phyloP scores from a whole-genome alignment of 2,888 invertebrate genomes.

The Drosophila falleni region DNA sequence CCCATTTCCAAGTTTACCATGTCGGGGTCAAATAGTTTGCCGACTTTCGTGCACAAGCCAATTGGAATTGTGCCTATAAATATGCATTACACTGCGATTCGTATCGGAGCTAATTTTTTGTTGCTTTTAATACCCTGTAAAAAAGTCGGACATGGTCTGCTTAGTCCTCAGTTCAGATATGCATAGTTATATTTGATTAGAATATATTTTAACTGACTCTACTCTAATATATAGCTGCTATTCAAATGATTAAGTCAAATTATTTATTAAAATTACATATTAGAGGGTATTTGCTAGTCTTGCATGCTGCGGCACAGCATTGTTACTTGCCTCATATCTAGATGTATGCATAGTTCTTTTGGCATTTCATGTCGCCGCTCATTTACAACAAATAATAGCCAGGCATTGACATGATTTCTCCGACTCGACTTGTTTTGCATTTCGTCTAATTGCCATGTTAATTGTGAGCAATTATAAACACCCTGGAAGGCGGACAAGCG shows the following conservation, averaged over 20 bases:
- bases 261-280: too few species aligned
- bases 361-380: conserved; percentile 67
- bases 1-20: conserved; percentile 77
- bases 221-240: not conserved
- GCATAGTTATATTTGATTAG: too few species aligned
- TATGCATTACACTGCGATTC: conserved; percentile 55
- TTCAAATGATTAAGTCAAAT: too few species aligned
- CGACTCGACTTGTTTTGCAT: conserved; percentile 49
- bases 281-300: conserved; percentile 16
- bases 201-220: too few species aligned
- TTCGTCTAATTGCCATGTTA: conserved; percentile 67
- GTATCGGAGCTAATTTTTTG: conserved; percentile 17
- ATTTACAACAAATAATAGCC: conserved; percentile 58
- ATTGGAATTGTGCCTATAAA: conserved; percentile 62
- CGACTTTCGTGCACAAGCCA: conserved; percentile 70
- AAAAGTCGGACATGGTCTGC: not conserved
- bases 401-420: conserved; percentile 72
- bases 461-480: conserved; percentile 66
- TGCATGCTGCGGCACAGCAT: not conserved
- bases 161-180: too few species aligned
- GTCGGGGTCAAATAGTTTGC: conserved; percentile 76
- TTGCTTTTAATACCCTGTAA: conserved; percentile 12
- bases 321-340: conserved; percentile 1
- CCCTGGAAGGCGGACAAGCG: conserved; percentile 21
- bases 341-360: conserved; percentile 28